Percentiles rank a stretch among this genome's conserved stretches.
These are phyloP conservation scores for Lathamus discolor DNA, from an alignment of 2,113 vertebrate genomes.

Conservation along the genomic window DNA sequence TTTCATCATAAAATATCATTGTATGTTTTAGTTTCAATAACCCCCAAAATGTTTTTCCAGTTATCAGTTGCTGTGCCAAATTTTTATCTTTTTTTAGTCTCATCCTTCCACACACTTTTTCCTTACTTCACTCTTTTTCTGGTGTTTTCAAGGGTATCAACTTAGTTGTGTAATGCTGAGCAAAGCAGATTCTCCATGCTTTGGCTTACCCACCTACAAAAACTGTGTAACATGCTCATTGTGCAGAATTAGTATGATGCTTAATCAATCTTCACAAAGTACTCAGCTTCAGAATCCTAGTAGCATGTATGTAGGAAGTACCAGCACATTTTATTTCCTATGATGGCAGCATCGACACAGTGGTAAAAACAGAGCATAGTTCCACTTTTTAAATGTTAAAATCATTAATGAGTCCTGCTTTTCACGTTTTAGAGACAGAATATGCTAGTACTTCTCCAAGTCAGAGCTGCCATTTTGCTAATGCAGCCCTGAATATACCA, in stretches of 20 bases:
- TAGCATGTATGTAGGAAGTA: not conserved
- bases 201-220: slow-evolving; percentile 17
- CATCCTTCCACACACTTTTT: not conserved
- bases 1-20: not conserved
- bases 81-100: not conserved
- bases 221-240: not conserved
- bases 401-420: not conserved
- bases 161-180: not conserved
- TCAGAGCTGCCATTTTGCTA: slow-evolving; percentile 11
- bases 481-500: not conserved
- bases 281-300: not conserved
- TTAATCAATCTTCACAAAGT: slow-evolving; percentile 8
- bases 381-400: not conserved
- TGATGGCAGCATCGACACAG: not conserved
- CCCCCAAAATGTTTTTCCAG: not conserved
- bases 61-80: not conserved
- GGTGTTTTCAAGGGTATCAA: not conserved
- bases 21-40: not conserved
- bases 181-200: slow-evolving; percentile 35
- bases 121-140: not conserved
- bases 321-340: not conserved
- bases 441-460: not conserved
- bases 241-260: slow-evolving; percentile 10
- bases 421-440: not conserved
- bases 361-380: not conserved